A percentile compares a stretch with the other conserved stretches of the same genome.
phyloP scores from a whole-genome alignment of 2,888 invertebrate species.

The Sesia apiformis region DNA sequence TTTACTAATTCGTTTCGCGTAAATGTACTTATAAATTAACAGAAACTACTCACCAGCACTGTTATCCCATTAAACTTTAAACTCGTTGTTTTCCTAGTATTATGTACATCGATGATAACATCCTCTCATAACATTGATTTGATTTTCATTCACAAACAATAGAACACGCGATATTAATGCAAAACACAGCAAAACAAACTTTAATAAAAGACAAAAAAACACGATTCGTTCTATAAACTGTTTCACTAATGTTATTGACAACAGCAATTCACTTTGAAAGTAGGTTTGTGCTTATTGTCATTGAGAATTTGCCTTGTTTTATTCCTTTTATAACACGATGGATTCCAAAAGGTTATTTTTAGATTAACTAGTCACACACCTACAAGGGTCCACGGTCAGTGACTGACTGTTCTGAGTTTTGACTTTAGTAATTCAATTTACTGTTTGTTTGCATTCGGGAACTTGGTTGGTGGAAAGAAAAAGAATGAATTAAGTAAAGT shows the following conservation, averaged over 20 bases:
- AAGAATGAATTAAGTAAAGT: no score
- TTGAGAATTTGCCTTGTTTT: conserved; percentile 28
- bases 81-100: conserved; percentile 34
- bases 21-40: no score
- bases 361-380: conserved; percentile 26
- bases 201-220: conserved; percentile 3
- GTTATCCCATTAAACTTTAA: conserved; percentile 60
- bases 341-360: conserved; percentile 35
- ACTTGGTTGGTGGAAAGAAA: no score
- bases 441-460: no score
- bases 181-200: conserved; percentile 33
- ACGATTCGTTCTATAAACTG: background rate
- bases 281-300: conserved; percentile 27
- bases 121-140: conserved; percentile 49
- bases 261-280: conserved; percentile 14
- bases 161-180: conserved; percentile 41
- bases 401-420: conserved; percentile 21
- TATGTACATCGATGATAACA: conserved; percentile 43
- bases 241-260: conserved; percentile 1
- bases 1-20: no score
- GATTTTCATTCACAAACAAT: conserved; percentile 51
- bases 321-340: conserved; percentile 27
- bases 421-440: background rate
- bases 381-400: conserved; percentile 30
- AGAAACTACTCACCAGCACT: conserved; percentile 42